phyloP scores from a whole-genome alignment of 2,797 vertebrate genomes.

The Clangula hyemalis region DNA sequence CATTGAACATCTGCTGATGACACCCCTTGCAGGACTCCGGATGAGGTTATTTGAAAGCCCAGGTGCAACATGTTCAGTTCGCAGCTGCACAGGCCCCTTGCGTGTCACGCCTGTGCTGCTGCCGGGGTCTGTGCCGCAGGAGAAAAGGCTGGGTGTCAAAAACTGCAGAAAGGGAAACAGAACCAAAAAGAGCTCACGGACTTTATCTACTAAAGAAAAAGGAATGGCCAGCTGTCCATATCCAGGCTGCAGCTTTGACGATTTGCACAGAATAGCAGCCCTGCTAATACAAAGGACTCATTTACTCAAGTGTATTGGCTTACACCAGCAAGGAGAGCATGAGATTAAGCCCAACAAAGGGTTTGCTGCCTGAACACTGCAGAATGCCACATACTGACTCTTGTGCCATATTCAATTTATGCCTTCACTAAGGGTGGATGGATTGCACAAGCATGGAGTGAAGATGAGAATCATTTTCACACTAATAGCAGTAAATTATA shows the following conservation, averaged over 20 bases:
- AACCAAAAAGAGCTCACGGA: background rate
- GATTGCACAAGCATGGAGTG: background rate
- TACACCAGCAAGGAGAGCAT: background rate
- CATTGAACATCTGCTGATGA: background rate
- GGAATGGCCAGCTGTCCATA: fast-evolving
- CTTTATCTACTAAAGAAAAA: background rate
- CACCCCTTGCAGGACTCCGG: too few relatives aligned
- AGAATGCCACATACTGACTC: background rate
- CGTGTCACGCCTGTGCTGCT: too few relatives aligned
- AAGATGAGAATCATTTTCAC: background rate
- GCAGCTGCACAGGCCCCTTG: background rate
- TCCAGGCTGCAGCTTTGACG: background rate
- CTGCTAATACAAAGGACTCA: background rate
- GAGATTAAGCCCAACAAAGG: background rate
- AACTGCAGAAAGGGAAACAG: background rate
- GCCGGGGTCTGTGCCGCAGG: fast-evolving
- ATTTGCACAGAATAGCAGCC: background rate
- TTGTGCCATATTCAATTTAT: background rate
- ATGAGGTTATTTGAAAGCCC: background rate
- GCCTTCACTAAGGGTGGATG: background rate
- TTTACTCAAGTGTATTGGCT: background rate
- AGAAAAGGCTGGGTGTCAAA: background rate
- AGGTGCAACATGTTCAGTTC: background rate
- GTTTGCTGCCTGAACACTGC: background rate
- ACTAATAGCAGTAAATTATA: background rate